phyloP scores from a whole-genome alignment of 2,797 vertebrate species.

The Crocodylus rhombifer region DNA sequence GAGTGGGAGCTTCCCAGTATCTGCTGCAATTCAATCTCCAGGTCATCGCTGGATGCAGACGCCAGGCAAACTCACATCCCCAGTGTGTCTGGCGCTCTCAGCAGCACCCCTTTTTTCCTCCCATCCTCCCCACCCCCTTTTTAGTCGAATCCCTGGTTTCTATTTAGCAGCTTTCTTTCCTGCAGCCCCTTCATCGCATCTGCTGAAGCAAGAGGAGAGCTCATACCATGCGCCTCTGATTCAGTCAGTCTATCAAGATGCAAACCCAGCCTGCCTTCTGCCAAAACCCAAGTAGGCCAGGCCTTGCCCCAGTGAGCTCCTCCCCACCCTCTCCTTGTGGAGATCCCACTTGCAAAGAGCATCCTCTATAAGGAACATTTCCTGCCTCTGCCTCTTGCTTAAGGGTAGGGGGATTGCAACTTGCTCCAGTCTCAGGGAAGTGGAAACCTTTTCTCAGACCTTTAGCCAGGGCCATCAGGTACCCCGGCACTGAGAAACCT shows the following conservation, averaged over 20 bases:
- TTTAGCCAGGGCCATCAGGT: background rate
- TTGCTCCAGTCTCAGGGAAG: background rate
- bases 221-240: no score
- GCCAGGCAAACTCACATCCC: background rate
- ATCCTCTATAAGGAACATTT: background rate
- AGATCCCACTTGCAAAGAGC: background rate
- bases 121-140: background rate
- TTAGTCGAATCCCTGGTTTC: no score
- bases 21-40: background rate
- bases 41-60: accelerated
- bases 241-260: no score
- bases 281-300: accelerated
- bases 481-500: background rate
- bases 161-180: no score
- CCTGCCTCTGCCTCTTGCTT: background rate
- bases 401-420: background rate
- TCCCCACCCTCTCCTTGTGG: background rate
- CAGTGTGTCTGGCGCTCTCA: accelerated
- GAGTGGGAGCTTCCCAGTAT: background rate
- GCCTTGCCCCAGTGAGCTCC: background rate
- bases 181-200: no score
- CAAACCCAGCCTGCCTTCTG: no score
- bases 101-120: no score
- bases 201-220: no score
- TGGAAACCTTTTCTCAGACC: conserved; percentile 4